phyloP scores from a whole-genome alignment of 2,113 vertebrate species.

The Callaeas wilsoni region DNA sequence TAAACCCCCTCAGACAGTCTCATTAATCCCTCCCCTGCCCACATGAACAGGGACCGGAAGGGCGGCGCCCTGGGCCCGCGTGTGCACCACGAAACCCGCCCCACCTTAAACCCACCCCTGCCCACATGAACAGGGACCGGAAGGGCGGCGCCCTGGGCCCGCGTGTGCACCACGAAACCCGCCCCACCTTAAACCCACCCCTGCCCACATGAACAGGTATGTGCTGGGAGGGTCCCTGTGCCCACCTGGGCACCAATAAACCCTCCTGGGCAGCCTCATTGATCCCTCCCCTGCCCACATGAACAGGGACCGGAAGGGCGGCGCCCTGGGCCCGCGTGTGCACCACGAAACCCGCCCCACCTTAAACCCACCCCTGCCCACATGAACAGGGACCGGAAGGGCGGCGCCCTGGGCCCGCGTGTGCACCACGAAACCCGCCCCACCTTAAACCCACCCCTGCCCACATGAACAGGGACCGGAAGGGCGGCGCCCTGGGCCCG shows the following conservation, averaged over 20 bases:
- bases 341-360: background rate
- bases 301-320: background rate
- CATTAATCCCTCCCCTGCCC: slow-evolving; percentile 67
- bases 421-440: background rate
- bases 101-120: no score
- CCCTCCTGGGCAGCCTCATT: no score
- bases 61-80: no score
- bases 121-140: no score
- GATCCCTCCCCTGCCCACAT: background rate
- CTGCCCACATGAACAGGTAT: slow-evolving; percentile 85
- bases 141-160: no score
- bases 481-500: no score
- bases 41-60: slow-evolving; percentile 49
- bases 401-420: no score
- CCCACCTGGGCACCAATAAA: background rate
- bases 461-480: no score
- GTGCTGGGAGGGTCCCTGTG: background rate
- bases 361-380: background rate
- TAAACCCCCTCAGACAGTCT: no score
- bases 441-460: background rate
- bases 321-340: no score
- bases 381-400: no score
- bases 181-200: background rate
- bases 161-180: background rate
- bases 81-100: no score